Conservation (phyloP, 2,888 invertebrate genomes). For the Odontomyia ornata region DNA sequence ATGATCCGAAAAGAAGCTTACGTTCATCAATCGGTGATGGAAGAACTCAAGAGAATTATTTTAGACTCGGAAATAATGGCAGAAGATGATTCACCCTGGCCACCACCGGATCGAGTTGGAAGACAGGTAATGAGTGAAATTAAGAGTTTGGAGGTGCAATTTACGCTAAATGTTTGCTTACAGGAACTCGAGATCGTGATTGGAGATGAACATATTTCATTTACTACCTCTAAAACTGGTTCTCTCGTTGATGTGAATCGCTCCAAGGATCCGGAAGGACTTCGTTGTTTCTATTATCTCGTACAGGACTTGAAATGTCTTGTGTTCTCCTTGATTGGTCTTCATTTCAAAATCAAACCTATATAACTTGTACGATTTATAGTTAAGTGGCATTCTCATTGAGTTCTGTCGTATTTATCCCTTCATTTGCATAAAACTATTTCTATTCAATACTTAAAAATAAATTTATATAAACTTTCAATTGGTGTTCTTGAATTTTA, state of each 20-base stretch:
- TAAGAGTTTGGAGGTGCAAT: no score
- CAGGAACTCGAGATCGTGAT: conserved; percentile 98
- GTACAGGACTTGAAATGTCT: conserved; percentile 99
- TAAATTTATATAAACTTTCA: conserved; percentile 3
- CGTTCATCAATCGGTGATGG: conserved; percentile 97
- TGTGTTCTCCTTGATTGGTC: conserved; percentile 97
- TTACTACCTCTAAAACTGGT: conserved; percentile 99
- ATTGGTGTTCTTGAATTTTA: no score
- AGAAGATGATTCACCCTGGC: conserved; percentile 88
- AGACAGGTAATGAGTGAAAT: conserved; percentile 74
- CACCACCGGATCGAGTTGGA: conserved; percentile 85
- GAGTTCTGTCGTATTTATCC: conserved; percentile 15
- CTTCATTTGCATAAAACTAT: neutral
- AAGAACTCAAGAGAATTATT: conserved; percentile 94
- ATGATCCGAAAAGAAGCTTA: conserved; percentile 99
- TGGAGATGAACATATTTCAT: conserved; percentile 99
- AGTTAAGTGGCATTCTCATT: conserved; percentile 20
- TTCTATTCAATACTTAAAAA: neutral
- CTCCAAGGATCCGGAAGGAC: conserved; percentile 96
- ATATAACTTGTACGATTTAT: conserved; percentile 80
- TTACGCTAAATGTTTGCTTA: conserved; percentile 53
- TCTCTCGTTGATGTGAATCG: conserved; percentile 98
- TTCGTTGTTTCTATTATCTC: conserved; percentile 97
- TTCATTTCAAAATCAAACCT: conserved; percentile 99
- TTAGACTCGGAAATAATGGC: conserved; percentile 98